phyloP scores from a whole-genome alignment of 2,113 vertebrate genomes.

The Bungarus multicinctus region DNA sequence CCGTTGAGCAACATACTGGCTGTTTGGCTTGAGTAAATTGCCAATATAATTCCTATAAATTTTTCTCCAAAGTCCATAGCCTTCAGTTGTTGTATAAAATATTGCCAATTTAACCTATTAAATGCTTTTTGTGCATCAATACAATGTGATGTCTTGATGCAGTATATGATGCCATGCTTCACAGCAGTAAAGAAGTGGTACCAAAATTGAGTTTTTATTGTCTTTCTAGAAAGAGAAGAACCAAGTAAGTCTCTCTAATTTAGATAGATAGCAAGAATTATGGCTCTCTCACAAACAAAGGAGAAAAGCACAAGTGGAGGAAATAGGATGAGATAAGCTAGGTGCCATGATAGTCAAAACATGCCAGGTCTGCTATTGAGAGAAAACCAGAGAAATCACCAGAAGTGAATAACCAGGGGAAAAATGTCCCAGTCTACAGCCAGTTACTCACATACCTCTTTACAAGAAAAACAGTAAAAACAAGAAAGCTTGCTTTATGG shows the following conservation, averaged over 20 bases:
- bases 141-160: too few species aligned
- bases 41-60: not conserved
- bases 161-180: too few species aligned
- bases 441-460: not conserved
- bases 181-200: too few species aligned
- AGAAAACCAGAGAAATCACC: not conserved
- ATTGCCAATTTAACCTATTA: too few species aligned
- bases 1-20: too few species aligned
- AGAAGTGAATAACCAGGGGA: not conserved
- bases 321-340: not conserved
- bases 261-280: not conserved
- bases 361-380: not conserved
- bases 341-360: not conserved
- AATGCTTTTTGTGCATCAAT: too few species aligned
- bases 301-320: not conserved
- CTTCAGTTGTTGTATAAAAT: too few species aligned
- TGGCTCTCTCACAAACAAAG: not conserved
- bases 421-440: not conserved
- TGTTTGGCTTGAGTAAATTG: too few species aligned
- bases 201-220: too few species aligned
- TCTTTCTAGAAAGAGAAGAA: too few species aligned
- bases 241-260: not conserved
- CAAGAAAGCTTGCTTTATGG: not conserved
- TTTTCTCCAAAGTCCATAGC: too few species aligned
- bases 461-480: not conserved